Evolutionary conservation across 2,888 invertebrate species (phyloP), one percentile per base, ranked within the genome.

Genomic region (Monochamus alternatus): DNA sequence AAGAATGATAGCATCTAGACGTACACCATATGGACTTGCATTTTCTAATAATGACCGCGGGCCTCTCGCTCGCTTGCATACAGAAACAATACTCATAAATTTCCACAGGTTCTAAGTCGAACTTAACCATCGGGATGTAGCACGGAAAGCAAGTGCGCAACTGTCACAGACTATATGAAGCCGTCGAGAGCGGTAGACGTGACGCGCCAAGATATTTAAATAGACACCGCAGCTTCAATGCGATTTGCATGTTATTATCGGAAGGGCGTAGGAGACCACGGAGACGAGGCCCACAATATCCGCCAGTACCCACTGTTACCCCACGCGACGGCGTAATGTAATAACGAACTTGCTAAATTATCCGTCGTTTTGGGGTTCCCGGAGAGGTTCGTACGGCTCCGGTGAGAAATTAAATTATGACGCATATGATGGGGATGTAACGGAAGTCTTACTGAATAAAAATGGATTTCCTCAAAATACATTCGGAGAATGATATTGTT

Each of bases 191-290:
- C 71, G 63, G 67, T 70, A 73, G 73, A 76, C 75, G 55, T 66
- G 68, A 51, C 52, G 69, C 63, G 71, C 52, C 73, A 51, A 59
- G 74, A 77, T 73, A 75, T 78, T 79, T 77, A 79, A 77, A 79
- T 74, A 72, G 75, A 73, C 74, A 76, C 66, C 70, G 79, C 74
- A 70, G 75, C 70, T 75, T 75, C 73, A 71, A 76, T 75, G 66
- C 78, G 80, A 80, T 80, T 80, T 80, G 78, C 80, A 80, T 80
- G 78, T 74, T 75, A 80, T 80, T 80, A 80, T 76, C 67, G 73
- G 78, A 77, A 74, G 72, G 67, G 65, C 73, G 80, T 78, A 78
- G 80, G 80, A 78, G 77, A 75, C 71, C 64, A 62, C 63, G 74
- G 75, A 74, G 76, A 74, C 71, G 74, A 62, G 69, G 80, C 80